These are phyloP conservation scores for Tiliacea aurago DNA, from an alignment of 2,888 invertebrate species.

Conservation along the genomic window DNA sequence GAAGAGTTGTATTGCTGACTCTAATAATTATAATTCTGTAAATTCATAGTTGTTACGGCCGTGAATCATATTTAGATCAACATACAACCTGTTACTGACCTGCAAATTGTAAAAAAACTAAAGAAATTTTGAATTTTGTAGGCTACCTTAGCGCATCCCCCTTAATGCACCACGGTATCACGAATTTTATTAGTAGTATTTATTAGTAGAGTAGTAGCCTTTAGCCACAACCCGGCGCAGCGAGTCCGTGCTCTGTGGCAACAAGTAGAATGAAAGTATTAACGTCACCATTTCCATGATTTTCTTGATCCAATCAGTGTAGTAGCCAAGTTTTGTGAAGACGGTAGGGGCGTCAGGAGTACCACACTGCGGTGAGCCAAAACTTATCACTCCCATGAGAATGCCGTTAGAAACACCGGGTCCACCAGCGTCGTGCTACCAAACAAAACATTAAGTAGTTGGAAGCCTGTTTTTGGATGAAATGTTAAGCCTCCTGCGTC, in stretches of 20 bases:
- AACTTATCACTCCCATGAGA: conserved; percentile 74
- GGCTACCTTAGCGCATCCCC: too few species aligned
- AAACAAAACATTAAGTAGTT: neutral
- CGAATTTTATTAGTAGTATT: too few species aligned
- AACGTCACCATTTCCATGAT: conserved; percentile 65
- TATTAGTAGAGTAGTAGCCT: too few species aligned
- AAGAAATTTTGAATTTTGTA: too few species aligned
- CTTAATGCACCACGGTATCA: too few species aligned
- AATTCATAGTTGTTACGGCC: too few species aligned
- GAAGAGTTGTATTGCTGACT: too few species aligned
- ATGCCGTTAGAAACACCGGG: conserved; percentile 67
- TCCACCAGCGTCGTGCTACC: conserved; percentile 55
- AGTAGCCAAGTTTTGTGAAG: conserved; percentile 72
- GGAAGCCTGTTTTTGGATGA: neutral
- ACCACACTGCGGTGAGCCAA: conserved; percentile 73
- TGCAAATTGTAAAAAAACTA: too few species aligned
- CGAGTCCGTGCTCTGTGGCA: neutral
- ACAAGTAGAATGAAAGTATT: neutral
- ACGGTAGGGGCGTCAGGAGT: conserved; percentile 73
- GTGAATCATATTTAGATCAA: too few species aligned
- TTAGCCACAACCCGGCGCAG: too few species aligned
- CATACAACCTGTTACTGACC: too few species aligned
- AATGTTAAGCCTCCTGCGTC: neutral
- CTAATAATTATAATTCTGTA: too few species aligned
- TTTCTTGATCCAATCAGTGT: conserved; percentile 72